Evolutionary conservation across 1,140 invertebrate genomes (phyloP).

Genomic region (Whitmania pigra): DNA sequence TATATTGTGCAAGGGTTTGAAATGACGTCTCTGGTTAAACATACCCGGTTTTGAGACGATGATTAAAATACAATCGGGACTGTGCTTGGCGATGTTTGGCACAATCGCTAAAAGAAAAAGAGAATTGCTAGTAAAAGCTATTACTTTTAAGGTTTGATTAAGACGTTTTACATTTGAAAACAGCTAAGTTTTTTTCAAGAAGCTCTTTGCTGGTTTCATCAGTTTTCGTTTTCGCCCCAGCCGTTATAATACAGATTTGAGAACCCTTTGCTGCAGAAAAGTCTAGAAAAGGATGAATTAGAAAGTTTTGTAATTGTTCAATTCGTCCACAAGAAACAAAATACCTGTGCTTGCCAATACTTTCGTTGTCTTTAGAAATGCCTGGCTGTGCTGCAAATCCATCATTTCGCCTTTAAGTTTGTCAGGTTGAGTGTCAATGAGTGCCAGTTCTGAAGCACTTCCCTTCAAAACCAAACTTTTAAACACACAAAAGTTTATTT

Average conservation of each 20-base stretch:
- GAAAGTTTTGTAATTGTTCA: neutral
- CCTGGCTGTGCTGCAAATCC: conserved; percentile 72
- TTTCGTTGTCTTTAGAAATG: conserved; percentile 67
- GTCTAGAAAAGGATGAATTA: conserved; percentile 47
- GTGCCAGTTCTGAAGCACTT: conserved; percentile 63
- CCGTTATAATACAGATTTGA: conserved; percentile 70
- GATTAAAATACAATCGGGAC: conserved; percentile 69
- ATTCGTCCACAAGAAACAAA: neutral
- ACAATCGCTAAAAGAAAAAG: conserved; percentile 50
- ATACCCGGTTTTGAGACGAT: conserved; percentile 73
- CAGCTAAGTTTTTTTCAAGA: conserved; percentile 75
- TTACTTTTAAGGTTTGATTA: neutral
- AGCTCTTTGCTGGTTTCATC: conserved; percentile 67
- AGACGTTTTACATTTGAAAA: conserved; percentile 53
- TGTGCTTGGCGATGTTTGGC: conserved; percentile 66
- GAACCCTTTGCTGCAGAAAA: conserved; percentile 64
- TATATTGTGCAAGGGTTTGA: too few species aligned
- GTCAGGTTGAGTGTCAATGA: conserved; percentile 65
- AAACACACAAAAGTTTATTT: neutral
- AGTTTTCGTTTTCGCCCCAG: conserved; percentile 72
- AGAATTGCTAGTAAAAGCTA: neutral
- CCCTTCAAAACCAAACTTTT: conserved; percentile 45
- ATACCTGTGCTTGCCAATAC: conserved; percentile 58
- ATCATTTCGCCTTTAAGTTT: conserved; percentile 76
- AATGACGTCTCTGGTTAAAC: too few species aligned